These are phyloP conservation scores for Chroicocephalus ridibundus DNA, from an alignment of 2,113 vertebrate genomes.

Conservation along the genomic window DNA sequence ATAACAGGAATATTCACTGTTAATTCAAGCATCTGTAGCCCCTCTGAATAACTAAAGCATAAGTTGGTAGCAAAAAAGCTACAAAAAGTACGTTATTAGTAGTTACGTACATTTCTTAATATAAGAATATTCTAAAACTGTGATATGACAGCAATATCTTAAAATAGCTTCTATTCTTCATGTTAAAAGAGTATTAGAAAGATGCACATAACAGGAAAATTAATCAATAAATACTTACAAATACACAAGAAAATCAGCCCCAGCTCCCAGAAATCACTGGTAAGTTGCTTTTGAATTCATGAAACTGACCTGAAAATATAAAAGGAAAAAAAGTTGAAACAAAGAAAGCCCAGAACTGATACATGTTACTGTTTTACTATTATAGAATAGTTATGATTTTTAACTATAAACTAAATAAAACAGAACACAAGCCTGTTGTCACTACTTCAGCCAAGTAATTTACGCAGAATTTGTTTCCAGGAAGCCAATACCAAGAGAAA, in stretches of 20 bases:
- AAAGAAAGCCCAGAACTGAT: not conserved
- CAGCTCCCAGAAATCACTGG: slow-evolving; percentile 94
- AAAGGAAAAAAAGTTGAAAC: slow-evolving; percentile 36
- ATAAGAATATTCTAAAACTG: not conserved
- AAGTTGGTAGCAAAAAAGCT: not conserved
- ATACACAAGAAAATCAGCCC: slow-evolving; percentile 89
- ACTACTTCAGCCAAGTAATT: slow-evolving; percentile 46
- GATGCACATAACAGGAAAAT: not conserved
- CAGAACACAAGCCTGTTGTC: slow-evolving; percentile 24
- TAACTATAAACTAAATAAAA: slow-evolving; percentile 6
- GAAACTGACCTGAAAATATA: slow-evolving; percentile 89
- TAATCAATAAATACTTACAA: slow-evolving; percentile 88
- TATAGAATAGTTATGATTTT: slow-evolving; percentile 15
- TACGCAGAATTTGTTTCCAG: slow-evolving; percentile 66
- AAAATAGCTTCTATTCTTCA: not conserved
- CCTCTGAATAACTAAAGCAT: not conserved
- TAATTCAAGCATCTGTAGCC: not conserved
- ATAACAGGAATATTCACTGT: not conserved
- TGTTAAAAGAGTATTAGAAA: not conserved
- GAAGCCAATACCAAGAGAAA: slow-evolving; percentile 58
- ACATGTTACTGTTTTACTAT: not conserved
- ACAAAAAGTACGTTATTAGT: not conserved
- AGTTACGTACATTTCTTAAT: not conserved
- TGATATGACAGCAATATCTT: not conserved
- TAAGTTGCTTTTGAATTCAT: slow-evolving; percentile 93